Evolutionary conservation across 2,797 vertebrate genomes (phyloP).

Genomic region (Esox masquinongy): DNA sequence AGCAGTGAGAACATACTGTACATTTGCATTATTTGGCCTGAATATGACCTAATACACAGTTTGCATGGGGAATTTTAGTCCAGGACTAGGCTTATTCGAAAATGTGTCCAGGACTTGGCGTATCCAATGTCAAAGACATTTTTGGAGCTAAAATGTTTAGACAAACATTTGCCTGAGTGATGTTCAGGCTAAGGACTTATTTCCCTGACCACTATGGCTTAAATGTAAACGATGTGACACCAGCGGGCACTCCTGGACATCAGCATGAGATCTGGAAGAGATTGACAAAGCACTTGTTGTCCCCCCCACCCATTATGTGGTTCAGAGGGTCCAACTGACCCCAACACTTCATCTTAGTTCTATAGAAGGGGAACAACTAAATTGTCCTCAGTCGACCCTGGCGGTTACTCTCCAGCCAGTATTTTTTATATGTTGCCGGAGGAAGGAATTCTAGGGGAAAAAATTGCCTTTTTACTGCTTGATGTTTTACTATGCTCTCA

Average conservation of each 20-base stretch:
- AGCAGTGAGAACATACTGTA: no score
- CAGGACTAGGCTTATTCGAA: background rate
- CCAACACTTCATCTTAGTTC: constrained; percentile 16
- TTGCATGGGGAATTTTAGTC: background rate
- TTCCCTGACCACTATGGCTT: background rate
- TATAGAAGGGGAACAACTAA: constrained; percentile 44
- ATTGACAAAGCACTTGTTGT: background rate
- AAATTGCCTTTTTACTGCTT: constrained; percentile 68
- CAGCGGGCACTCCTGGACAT: background rate
- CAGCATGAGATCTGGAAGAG: background rate
- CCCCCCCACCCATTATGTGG: background rate
- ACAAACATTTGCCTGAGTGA: background rate
- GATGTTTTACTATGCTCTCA: constrained; percentile 49
- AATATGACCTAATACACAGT: no score
- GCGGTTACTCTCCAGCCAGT: constrained; percentile 49
- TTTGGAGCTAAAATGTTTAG: background rate
- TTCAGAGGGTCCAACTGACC: background rate
- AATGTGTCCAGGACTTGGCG: background rate
- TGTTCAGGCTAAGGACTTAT: background rate
- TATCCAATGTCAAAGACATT: background rate
- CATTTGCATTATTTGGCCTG: no score
- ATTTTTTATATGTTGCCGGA: constrained; percentile 69
- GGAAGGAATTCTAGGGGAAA: constrained; percentile 61
- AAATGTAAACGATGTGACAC: background rate
- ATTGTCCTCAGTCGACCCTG: constrained; percentile 67